Evolutionary conservation across 2,113 vertebrate species (phyloP).

Genomic region (Plectropomus leopardus): DNA sequence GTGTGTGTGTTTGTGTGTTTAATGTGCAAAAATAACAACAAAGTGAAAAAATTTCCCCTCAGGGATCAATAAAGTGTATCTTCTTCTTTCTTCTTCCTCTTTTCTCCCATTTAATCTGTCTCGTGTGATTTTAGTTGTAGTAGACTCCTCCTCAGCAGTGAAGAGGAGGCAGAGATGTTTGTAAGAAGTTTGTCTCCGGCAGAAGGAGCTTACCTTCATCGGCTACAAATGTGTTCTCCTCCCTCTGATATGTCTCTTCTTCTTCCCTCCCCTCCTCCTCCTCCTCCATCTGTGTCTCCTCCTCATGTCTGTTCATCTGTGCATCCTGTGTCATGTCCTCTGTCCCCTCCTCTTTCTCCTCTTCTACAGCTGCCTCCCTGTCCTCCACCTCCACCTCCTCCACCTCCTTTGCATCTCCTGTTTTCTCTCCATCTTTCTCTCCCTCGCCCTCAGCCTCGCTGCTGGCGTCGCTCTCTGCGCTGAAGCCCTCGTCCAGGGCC

Average conservation of each 20-base stretch:
- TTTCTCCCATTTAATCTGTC: too few species aligned
- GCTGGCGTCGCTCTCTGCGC: conserved; percentile 90
- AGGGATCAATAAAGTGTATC: too few species aligned
- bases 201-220: conserved; percentile 70
- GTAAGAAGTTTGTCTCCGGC: not conserved
- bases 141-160: not conserved
- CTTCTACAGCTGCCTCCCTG: conserved; percentile 56
- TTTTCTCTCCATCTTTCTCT: conserved; percentile 63
- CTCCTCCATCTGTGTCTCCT: conserved; percentile 50
- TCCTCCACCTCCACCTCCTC: conserved; percentile 41
- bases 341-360: conserved; percentile 35
- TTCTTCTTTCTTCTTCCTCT: too few species aligned
- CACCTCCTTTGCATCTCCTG: conserved; percentile 41
- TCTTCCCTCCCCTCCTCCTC: conserved; percentile 29
- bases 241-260: conserved; percentile 44
- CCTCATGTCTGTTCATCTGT: conserved; percentile 24
- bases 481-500: conserved; percentile 92
- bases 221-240: conserved; percentile 22
- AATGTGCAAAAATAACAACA: too few species aligned
- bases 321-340: not conserved
- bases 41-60: too few species aligned
- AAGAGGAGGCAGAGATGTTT: not conserved
- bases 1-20: too few species aligned
- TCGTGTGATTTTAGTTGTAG: not conserved
- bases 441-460: conserved; percentile 87